Evolutionary conservation across 2,888 invertebrate species (phyloP).

Genomic region (Hoplodrina ambigua): DNA sequence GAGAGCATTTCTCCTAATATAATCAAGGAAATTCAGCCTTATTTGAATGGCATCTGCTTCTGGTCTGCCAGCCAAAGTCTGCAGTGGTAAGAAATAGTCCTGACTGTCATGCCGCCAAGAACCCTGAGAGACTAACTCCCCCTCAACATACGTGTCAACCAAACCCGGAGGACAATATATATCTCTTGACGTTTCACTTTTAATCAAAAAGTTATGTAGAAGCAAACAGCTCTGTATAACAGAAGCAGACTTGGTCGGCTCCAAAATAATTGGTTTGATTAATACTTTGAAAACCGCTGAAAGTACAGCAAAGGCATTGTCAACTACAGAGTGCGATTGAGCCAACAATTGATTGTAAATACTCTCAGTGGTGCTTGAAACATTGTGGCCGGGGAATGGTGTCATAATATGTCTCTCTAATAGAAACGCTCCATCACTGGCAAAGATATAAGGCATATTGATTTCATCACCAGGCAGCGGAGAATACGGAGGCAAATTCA

Average conservation of each 20-base stretch:
- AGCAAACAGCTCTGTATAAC: constrained; percentile 43
- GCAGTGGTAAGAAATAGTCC: constrained; percentile 39
- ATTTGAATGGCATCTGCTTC: constrained; percentile 19
- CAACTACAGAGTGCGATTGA: constrained; percentile 38
- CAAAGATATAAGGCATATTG: constrained; percentile 36
- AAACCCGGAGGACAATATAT: constrained; percentile 37
- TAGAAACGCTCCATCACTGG: constrained; percentile 22
- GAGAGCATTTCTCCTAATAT: constrained; percentile 25
- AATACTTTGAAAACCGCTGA: constrained; percentile 43
- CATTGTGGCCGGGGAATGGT: constrained; percentile 18
- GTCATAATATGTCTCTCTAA: constrained; percentile 33
- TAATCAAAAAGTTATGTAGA: constrained; percentile 41
- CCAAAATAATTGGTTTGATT: constrained; percentile 33
- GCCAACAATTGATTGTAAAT: constrained; percentile 26
- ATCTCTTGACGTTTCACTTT: constrained; percentile 33
- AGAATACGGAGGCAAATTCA: constrained; percentile 26
- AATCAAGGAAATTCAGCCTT: constrained; percentile 30
- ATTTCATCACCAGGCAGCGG: constrained; percentile 11
- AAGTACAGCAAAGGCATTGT: constrained; percentile 42
- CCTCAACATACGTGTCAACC: constrained; percentile 32
- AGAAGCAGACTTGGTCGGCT: constrained; percentile 17
- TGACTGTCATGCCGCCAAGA: constrained; percentile 42
- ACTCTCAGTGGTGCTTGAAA: constrained; percentile 8
- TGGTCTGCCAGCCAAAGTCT: constrained; percentile 15
- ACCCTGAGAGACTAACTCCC: constrained; percentile 26